Base-by-base conservation (phyloP, 2,888 invertebrate species). In the Schizotus pectinicornis region DNA sequence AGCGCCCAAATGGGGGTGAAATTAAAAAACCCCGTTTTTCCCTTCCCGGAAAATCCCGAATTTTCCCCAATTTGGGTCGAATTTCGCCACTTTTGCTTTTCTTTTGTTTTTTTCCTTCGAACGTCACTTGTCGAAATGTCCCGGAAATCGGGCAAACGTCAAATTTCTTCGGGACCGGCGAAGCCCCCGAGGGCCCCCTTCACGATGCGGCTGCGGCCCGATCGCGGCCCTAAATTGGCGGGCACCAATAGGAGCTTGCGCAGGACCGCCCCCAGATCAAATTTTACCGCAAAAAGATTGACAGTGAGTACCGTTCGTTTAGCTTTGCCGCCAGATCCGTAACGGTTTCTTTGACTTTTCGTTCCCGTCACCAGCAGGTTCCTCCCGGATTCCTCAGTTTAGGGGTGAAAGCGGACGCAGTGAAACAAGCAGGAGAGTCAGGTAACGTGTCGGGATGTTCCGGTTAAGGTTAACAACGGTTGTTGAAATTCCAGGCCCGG, bases 261-360 rank as follows among this genome's bases (percentile, higher is more conserved):
- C 12, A 33, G 33, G 7, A 45, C 9, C 11, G 8, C 12, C n/a
- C 37, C 11, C 14, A 56, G 38, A 35, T 49, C 43, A 14, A 52
- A 53, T 37, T 41, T 58, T 58, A 42, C 52, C 52, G 57, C 57
- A 39, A 46, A 58, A 31, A 30, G 57, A 30, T 30, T 58, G 57
- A 52, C 57, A 58, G 57, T 58, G 30, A 58, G 57, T 52, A 54
- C 11, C 41, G 35, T 53, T 7, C 3, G 39, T 46, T 30, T 8
- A 47, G 46, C 37, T 51, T 56, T 56, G 39, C 45, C 56, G 51
- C 51, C 38, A 11, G 9, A 7, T 6, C 33, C 36, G 5, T 52
- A 58, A 58, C 57, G 57, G 57, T 58, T 53, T 39, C 32, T 2
- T 11, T 35, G 36, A 22, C 11, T 42, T 22, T 45, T 30, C 35